These are phyloP conservation scores for Micromussa lordhowensis DNA, from an alignment of 92 coral and sea anemone genomes.

Conservation along the genomic window DNA sequence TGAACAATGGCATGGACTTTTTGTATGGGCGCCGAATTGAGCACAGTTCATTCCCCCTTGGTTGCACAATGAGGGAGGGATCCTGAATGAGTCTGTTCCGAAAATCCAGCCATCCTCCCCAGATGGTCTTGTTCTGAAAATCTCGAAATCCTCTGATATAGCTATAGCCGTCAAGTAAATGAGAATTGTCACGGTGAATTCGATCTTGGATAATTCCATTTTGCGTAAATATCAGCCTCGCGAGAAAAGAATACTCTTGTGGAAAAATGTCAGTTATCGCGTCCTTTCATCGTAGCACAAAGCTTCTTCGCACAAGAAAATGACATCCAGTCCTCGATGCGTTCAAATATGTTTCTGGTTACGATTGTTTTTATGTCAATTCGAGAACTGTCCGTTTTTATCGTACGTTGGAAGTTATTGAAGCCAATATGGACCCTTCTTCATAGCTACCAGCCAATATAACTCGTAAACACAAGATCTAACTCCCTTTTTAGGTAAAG, in stretches of 20 bases:
- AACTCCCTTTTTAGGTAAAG: slow-evolving; percentile 2
- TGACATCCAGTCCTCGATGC: not conserved
- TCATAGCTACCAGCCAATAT: not conserved
- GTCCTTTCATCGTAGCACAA: not conserved
- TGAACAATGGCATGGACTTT: not conserved
- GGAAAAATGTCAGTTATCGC: not conserved
- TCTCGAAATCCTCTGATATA: slow-evolving; percentile 11
- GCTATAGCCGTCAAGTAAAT: not conserved
- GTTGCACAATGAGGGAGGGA: slow-evolving; percentile 8
- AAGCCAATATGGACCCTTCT: not conserved
- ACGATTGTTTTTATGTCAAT: not conserved
- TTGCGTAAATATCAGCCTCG: not conserved
- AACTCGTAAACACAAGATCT: not conserved
- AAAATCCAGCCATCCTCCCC: not conserved
- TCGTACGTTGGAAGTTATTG: not conserved
- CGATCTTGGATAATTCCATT: slow-evolving; percentile 5
- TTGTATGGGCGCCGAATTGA: not conserved
- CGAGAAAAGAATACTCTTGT: not conserved
- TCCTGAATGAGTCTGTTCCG: slow-evolving; percentile 5
- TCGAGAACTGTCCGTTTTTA: slow-evolving; percentile 5
- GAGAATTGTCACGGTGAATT: not conserved
- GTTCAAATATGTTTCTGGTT: not conserved
- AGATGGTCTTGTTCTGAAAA: not conserved
- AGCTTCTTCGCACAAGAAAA: not conserved
- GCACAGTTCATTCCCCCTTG: not conserved